phyloP scores from a whole-genome alignment of 2,797 vertebrate genomes.

The Adrianichthys oophorus region DNA sequence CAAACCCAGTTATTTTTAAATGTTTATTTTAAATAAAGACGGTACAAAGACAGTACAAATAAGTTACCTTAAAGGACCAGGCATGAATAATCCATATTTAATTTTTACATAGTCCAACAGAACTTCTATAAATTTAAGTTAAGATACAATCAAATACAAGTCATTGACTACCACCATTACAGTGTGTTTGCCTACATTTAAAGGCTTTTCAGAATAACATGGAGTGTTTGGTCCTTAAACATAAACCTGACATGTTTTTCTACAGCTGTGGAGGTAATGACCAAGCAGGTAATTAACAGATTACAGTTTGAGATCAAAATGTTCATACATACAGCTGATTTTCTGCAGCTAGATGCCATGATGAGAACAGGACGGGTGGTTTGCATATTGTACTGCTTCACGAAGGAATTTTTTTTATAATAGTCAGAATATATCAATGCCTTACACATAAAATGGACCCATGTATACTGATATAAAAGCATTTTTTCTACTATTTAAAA shows the following conservation, averaged over 20 bases:
- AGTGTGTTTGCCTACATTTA: slow-evolving; percentile 48
- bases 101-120: slow-evolving; percentile 36
- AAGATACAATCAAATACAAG: slow-evolving; percentile 43
- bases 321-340: slow-evolving; percentile 17
- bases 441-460: slow-evolving; percentile 43
- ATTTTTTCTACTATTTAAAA: slow-evolving; percentile 39
- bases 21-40: slow-evolving; percentile 81
- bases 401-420: slow-evolving; percentile 6
- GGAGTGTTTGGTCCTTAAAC: slow-evolving; percentile 23
- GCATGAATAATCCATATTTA: slow-evolving; percentile 51
- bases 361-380: slow-evolving; percentile 10
- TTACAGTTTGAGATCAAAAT: slow-evolving; percentile 19
- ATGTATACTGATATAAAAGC: slow-evolving; percentile 59
- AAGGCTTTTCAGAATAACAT: slow-evolving; percentile 57
- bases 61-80: slow-evolving; percentile 62
- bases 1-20: slow-evolving; percentile 45
- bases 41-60: slow-evolving; percentile 77
- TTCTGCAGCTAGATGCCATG: slow-evolving; percentile 8
- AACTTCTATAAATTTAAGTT: slow-evolving; percentile 38
- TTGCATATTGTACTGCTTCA: slow-evolving; percentile 15
- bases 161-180: slow-evolving; percentile 35
- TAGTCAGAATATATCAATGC: slow-evolving; percentile 16
- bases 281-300: slow-evolving; percentile 32
- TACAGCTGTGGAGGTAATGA: slow-evolving; percentile 18
- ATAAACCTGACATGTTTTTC: slow-evolving; percentile 25